Evolutionary conservation across 1,140 invertebrate genomes (phyloP), one percentile per base, ranked within the genome.

Genomic region (Babylonia areolata): DNA sequence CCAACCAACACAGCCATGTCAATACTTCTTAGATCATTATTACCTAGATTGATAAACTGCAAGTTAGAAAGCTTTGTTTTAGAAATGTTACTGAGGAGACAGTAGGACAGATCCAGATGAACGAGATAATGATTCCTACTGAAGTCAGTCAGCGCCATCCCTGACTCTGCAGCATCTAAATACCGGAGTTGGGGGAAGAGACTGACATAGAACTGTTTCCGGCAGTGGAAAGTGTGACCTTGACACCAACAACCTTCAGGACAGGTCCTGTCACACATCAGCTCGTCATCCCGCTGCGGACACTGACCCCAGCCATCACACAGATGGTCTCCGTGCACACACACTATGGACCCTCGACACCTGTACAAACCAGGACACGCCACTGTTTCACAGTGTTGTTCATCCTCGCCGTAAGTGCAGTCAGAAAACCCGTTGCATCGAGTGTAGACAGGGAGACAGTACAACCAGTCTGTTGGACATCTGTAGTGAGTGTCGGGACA

Each of bases 211-310:
- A 86, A 78, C 3, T 28, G 40, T 17, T 46, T 28, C 1, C 40
- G n/a, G 35, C 86, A 87, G 1, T 35, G 64, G 23, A 81, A 46
- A 9, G 81, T 23, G 35, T 35, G 73, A 58, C 75, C 83, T 51
- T 46, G 54, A 82, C 83, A 88, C 17, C 17, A 33, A 79, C 86
- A 88, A 28, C 35, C 79, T 92, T 37, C 88, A 93, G 81, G 81
- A 71, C 81, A 83, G 58, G 3, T 28, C 23, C 11, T 3, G 6
- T 86, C 31, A 84, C 84, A 89, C 35, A 87, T 64, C 75, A 31
- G n/a, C 39, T 87, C 86, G 37, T 89, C 82, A 31, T 87, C 86
- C 54, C 64, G 69, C 46, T 86, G 78, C 58, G 84, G 86, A 84
- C 83, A 87, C 75, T 88, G 64, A 33, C 33, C 42, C 40, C 46